These are phyloP conservation scores for Scalopus aquaticus DNA, from an alignment of 2,113 vertebrate genomes.

Conservation along the genomic window DNA sequence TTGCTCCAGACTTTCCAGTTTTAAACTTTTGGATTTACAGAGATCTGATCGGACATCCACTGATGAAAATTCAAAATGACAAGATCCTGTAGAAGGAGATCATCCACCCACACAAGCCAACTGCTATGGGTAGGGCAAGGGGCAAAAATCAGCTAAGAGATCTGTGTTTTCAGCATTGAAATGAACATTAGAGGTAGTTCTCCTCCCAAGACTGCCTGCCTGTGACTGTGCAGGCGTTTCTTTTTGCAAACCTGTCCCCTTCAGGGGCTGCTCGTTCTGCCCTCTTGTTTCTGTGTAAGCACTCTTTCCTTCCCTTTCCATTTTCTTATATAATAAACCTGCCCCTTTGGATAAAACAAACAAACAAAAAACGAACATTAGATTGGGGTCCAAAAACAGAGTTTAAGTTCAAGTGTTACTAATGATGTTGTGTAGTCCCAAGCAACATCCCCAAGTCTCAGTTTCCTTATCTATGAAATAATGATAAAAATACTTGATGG, in stretches of 20 bases:
- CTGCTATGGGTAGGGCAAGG: not conserved
- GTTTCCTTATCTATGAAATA: constrained; percentile 29
- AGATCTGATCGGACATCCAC: not conserved
- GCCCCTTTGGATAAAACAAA: too few relatives aligned
- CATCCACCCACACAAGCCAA: too few relatives aligned
- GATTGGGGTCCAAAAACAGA: not conserved
- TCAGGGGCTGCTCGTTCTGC: too few relatives aligned
- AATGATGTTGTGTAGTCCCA: too few relatives aligned
- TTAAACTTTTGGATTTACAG: not conserved
- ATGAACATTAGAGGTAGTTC: not conserved
- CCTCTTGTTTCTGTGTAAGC: too few relatives aligned
- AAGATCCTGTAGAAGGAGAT: not conserved
- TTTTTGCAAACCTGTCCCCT: too few relatives aligned
- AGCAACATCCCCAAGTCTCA: not conserved
- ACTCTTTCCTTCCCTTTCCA: too few relatives aligned
- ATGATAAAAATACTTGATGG: not conserved
- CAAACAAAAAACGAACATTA: not conserved
- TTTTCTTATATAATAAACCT: too few relatives aligned
- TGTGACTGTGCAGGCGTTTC: too few relatives aligned
- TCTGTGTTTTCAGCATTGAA: not conserved
- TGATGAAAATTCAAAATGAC: not conserved
- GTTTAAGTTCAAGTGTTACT: not conserved
- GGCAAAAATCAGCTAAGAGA: not conserved
- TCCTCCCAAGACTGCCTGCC: too few relatives aligned
- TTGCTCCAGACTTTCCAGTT: not conserved